Evolutionary conservation across 1,140 invertebrate genomes (phyloP).

Genomic region (Capitella teleta): DNA sequence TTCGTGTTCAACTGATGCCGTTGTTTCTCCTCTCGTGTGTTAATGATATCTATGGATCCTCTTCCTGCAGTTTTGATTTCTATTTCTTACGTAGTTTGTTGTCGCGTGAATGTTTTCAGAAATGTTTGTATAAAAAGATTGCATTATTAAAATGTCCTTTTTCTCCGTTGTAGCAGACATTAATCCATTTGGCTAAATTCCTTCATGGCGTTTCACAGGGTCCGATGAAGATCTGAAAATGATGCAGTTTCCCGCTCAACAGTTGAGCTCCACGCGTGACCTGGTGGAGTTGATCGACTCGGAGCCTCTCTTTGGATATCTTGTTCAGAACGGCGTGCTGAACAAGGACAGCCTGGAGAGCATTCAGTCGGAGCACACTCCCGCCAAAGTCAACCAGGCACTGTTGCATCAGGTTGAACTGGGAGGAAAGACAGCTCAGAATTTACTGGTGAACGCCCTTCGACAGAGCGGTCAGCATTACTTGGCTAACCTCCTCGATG

Average conservation of each 20-base stretch:
- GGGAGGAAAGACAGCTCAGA: slow-evolving; percentile 23
- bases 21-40: too few species aligned
- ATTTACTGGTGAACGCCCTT: slow-evolving; percentile 34
- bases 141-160: not conserved
- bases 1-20: too few species aligned
- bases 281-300: slow-evolving; percentile 32
- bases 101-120: too few species aligned
- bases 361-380: slow-evolving; percentile 19
- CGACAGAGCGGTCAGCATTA: slow-evolving; percentile 34
- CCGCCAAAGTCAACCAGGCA: slow-evolving; percentile 23
- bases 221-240: too few species aligned
- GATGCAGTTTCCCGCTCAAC: too few species aligned
- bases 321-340: slow-evolving; percentile 34
- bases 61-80: too few species aligned
- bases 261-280: slow-evolving; percentile 22
- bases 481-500: slow-evolving; percentile 31
- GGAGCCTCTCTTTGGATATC: slow-evolving; percentile 32
- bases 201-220: too few species aligned
- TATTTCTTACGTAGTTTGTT: too few species aligned
- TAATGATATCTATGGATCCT: too few species aligned
- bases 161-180: slow-evolving; percentile 9
- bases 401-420: slow-evolving; percentile 27
- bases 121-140: not conserved
- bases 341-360: slow-evolving; percentile 16
- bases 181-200: too few species aligned